Base-by-base conservation (phyloP, 92 coral and sea anemone genomes). In the Epizoanthus stellaris region DNA sequence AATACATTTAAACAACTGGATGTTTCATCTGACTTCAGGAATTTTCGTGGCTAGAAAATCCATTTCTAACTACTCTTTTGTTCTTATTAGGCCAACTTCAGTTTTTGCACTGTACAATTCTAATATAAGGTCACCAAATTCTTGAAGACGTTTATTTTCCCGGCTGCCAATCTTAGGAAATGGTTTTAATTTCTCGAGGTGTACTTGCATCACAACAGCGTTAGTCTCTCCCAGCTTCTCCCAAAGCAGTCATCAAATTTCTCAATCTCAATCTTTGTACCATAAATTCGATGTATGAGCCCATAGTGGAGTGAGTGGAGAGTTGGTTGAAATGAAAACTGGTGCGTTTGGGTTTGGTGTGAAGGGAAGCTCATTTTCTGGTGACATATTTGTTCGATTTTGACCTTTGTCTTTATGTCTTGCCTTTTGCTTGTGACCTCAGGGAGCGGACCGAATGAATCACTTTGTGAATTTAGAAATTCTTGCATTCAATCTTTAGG, bases 71-170 rank as follows among this genome's bases (percentile, higher is more conserved):
- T 23, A 23, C 25, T 23, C 25, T 23, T 23, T 23, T 23, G 0
- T 23, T 23, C 25, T 23, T 23, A 23, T 23, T 23, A 23, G 25
- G 25, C 25, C 25, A 23, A 23, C 25, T 23, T 87, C 89, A 3
- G 60, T 71, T 71, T 91, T 91, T 8, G 89, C 92, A 42, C 94
- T 85, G 16, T 91, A 36, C 20, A 81, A 69, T 67, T 91, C 91
- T 38, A 91, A 70, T 14, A 88, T 45, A 45, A 91, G 69, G 69
- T 91, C 89, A 10, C 86, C 91, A 20, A 91, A 57, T 52, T 91
- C 91, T 73, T 87, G 91, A 4, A 91, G 71, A 45, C 30, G 79
- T 62, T 71, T 85, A 20, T 56, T 70, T 42, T 90, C 90, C 19
- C 69, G 54, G 17, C 0, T 15, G 0, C 79, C 85, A 13, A 87